Conservation (phyloP, 2,888 invertebrate species). For the Scrobipalpa atriplicella region DNA sequence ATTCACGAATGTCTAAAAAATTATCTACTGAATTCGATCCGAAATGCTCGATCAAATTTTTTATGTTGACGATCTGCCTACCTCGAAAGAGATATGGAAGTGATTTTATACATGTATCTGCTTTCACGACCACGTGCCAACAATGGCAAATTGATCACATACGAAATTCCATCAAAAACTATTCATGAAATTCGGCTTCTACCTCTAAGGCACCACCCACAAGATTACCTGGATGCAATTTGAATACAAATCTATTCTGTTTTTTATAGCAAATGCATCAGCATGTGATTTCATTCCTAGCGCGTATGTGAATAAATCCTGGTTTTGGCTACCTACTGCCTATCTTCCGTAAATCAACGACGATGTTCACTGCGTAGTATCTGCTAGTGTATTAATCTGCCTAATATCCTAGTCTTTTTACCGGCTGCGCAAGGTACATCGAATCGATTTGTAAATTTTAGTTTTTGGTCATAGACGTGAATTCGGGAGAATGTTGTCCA, state of each 20-base stretch:
- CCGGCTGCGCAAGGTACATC: too few relatives aligned
- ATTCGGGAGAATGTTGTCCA: conserved; percentile 16
- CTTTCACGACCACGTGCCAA: background rate
- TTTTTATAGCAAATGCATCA: conserved; percentile 61
- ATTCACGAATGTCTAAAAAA: too few relatives aligned
- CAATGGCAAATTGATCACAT: background rate
- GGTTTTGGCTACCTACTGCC: conserved; percentile 3
- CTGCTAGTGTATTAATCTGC: too few relatives aligned
- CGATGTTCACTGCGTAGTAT: too few relatives aligned
- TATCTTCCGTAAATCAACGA: background rate
- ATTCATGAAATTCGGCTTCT: conserved; percentile 67
- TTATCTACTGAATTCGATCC: too few relatives aligned
- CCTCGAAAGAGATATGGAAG: too few relatives aligned
- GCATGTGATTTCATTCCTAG: conserved; percentile 61
- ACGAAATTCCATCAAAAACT: conserved; percentile 40
- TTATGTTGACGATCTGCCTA: background rate
- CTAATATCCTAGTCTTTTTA: too few relatives aligned
- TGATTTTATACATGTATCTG: background rate
- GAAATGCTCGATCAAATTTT: too few relatives aligned
- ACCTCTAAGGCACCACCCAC: conserved; percentile 68
- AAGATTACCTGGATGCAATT: conserved; percentile 67
- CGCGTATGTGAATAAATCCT: conserved; percentile 65
- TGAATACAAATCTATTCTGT: conserved; percentile 70
- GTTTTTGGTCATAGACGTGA: background rate
- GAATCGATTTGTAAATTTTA: too few relatives aligned